Base-by-base conservation (phyloP, 2,888 invertebrate species). In the Odontothrips loti region DNA sequence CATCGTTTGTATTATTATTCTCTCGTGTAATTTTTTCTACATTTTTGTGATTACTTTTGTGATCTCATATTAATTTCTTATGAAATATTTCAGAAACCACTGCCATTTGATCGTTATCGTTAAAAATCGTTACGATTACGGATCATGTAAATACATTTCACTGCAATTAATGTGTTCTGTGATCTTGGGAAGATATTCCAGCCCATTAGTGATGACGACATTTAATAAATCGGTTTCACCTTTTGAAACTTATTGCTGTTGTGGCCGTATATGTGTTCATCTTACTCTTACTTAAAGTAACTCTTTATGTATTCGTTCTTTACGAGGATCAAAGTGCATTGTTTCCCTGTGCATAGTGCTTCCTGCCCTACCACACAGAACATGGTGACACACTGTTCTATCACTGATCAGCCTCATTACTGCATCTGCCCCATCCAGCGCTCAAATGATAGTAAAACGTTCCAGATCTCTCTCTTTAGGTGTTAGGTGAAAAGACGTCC, bases 201-300 rank as follows among this genome's bases (percentile, higher is more conserved):
- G 6, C 6, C 34, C 15, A 11, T 27, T 27, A 27, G 23, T 27
- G 12, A 75, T 27, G 23, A 23, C 23, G 23, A 23, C 23, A 27
- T 23, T 68, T 68, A n/a, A n/a, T 63, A 15, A 68, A 23, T 75
- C 27, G n/a, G 6, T 75, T 75, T 27, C 12, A 27, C 27, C 9
- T 75, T 8, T 27, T 27, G 12, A 27, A 27, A 27, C 12, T 27
- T 23, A 11, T 27, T 27, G 12, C 68, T 1, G 27, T 12, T 9
- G 27, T 75, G 68, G 27, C 23, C 12, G 6, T 75, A 75, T 75
- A 75, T 75, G 68, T 75, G 68, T 75, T 75, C 68, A 75, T 75
- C 1, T 23, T 27, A 27, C 15, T 6, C 15, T 75, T 27, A 27
- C 27, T 1, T 75, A 10, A 75, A 27, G 12, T 20, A 23, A 23